A percentile compares a stretch with the other conserved stretches of the same genome.
These are phyloP conservation scores for Catharus bicknelli DNA, from an alignment of 2,113 vertebrate genomes.

Conservation along the genomic window DNA sequence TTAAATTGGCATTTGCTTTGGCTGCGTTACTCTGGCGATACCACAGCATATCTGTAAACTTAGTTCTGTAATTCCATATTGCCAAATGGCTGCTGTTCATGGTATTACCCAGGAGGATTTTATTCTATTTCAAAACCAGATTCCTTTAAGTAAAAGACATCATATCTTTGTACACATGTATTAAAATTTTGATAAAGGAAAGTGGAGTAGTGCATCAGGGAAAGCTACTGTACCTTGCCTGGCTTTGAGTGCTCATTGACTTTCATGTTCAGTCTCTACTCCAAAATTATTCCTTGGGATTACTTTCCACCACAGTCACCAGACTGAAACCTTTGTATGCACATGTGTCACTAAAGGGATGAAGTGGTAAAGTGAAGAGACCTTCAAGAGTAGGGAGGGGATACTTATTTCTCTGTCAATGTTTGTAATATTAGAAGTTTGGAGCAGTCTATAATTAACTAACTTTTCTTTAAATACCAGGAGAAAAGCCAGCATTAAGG, in stretches of 20 bases:
- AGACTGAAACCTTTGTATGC: background rate
- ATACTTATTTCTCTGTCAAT: background rate
- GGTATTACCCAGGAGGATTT: background rate
- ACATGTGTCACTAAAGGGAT: accelerated
- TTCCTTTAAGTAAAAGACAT: background rate
- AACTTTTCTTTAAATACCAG: background rate
- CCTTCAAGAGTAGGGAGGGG: background rate
- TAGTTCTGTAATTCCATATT: background rate
- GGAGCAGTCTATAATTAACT: background rate
- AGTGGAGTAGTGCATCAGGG: background rate
- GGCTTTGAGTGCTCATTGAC: background rate
- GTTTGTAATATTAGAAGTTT: background rate
- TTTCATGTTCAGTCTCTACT: background rate
- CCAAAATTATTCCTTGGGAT: background rate
- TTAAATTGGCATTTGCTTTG: background rate
- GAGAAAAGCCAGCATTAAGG: background rate
- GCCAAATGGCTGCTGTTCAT: background rate
- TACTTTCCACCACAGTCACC: background rate
- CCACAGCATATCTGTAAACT: background rate
- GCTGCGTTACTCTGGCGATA: background rate
- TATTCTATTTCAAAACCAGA: background rate
- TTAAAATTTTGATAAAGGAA: background rate
- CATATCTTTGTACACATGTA: background rate
- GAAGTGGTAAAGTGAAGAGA: background rate
- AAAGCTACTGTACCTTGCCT: background rate